These are phyloP conservation scores for Trichopoda pennipes DNA, from an alignment of 2,888 invertebrate species.

Conservation along the genomic window DNA sequence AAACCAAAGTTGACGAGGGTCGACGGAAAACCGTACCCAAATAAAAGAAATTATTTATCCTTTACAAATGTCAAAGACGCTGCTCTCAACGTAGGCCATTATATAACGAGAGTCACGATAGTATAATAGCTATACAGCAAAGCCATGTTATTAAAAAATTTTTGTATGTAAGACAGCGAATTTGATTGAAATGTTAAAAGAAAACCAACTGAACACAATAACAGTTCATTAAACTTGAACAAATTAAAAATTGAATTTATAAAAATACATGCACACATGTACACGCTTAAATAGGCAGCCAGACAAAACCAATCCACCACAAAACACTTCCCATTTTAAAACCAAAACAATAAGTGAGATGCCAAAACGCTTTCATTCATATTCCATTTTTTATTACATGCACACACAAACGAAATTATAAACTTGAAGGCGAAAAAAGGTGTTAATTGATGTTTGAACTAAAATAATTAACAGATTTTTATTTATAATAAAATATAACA, in stretches of 20 bases:
- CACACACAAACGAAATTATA: not conserved
- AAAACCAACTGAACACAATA: constrained; percentile 44
- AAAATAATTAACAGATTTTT: constrained; percentile 65
- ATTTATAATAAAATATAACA: constrained; percentile 70
- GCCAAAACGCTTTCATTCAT: not conserved
- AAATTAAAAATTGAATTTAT: constrained; percentile 28
- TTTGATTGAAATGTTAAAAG: not conserved
- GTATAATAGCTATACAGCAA: no score
- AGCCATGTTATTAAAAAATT: no score
- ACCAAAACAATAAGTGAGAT: constrained; percentile 1
- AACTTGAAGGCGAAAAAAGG: constrained; percentile 4
- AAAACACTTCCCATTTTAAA: constrained; percentile 51
- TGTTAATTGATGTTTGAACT: constrained; percentile 43
- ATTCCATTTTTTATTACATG: constrained; percentile 12
- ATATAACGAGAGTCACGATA: no score
- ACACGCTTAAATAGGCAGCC: constrained; percentile 3
- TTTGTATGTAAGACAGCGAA: not conserved
- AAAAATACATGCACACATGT: constrained; percentile 1
- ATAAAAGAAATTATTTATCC: no score
- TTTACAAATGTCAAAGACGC: no score
- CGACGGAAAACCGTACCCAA: no score
- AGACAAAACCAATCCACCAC: constrained; percentile 33
- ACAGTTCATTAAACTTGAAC: constrained; percentile 67
- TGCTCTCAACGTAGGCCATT: no score
- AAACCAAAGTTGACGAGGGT: no score